A percentile compares a stretch with the other conserved stretches of the same genome.
Evolutionary conservation across 2,888 invertebrate genomes (phyloP).

Genomic region (Tipula vernalis): DNA sequence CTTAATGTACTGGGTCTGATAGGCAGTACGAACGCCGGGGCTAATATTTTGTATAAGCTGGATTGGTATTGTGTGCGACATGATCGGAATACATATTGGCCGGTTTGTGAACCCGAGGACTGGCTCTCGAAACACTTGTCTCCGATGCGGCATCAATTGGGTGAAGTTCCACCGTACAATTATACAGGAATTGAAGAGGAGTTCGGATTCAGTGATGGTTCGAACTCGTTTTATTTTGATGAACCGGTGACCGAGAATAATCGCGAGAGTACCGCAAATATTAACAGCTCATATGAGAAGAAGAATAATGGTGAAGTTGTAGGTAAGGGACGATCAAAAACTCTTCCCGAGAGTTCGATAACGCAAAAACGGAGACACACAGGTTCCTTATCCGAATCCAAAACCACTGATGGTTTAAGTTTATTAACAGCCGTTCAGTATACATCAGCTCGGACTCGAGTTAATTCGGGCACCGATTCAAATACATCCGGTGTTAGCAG

Average conservation of each 20-base stretch:
- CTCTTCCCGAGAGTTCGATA: constrained; percentile 40
- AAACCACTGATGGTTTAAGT: constrained; percentile 46
- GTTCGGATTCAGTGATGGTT: constrained; percentile 29
- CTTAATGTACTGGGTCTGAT: constrained; percentile 80
- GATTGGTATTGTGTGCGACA: constrained; percentile 69
- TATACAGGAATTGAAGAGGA: constrained; percentile 32
- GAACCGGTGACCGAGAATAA: constrained; percentile 24
- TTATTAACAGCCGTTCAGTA: constrained; percentile 23
- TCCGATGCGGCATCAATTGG: constrained; percentile 35
- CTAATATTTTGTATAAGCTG: constrained; percentile 55
- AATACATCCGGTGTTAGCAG: constrained; percentile 75
- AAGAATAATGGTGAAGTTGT: constrained; percentile 15
- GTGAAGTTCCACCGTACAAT: constrained; percentile 33
- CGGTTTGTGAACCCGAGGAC: constrained; percentile 55
- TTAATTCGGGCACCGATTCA: constrained; percentile 56
- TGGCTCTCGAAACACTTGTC: constrained; percentile 37
- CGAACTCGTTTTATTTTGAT: constrained; percentile 28
- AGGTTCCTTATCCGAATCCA: constrained; percentile 53
- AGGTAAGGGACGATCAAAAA: constrained; percentile 30
- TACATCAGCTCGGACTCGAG: constrained; percentile 37
- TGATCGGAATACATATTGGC: constrained; percentile 63
- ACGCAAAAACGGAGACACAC: constrained; percentile 41
- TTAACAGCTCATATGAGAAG: background rate
- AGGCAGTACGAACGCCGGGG: constrained; percentile 71
- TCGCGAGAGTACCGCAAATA: constrained; percentile 17